Conservation (phyloP, 2,113 vertebrate genomes). For the Hemiprocne comata region DNA sequence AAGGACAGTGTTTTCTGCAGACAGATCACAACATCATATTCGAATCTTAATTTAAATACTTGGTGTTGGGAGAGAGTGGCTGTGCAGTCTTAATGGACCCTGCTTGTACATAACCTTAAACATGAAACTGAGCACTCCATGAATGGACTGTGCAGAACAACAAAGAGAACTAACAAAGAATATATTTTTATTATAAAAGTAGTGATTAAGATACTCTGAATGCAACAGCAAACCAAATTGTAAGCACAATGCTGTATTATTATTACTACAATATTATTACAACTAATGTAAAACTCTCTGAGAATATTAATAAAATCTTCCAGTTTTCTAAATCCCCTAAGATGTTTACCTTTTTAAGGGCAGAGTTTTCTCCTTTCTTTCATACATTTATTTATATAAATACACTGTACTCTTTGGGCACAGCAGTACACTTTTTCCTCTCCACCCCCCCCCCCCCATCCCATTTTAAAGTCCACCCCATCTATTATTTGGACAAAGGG, state of each 20-base stretch:
- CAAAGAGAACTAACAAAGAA: background rate
- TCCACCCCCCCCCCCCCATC: too few relatives aligned
- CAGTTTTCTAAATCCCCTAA: background rate
- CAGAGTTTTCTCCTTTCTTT: background rate
- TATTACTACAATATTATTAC: background rate
- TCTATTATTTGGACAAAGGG: background rate
- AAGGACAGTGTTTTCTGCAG: background rate
- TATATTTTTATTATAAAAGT: background rate
- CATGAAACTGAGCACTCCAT: background rate
- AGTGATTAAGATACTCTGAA: background rate
- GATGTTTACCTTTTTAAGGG: background rate
- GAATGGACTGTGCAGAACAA: background rate
- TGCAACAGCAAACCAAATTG: background rate
- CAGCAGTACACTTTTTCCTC: background rate
- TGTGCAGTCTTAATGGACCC: background rate
- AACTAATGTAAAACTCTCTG: background rate
- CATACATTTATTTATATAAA: background rate
- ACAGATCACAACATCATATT: background rate
- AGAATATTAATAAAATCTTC: background rate
- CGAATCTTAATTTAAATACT: background rate
- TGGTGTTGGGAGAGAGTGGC: background rate
- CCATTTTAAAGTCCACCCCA: background rate
- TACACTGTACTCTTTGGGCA: background rate
- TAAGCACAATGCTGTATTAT: background rate
- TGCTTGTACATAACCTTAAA: background rate